phyloP scores from a whole-genome alignment of 1,140 invertebrate genomes.

The Oppia nitens region DNA sequence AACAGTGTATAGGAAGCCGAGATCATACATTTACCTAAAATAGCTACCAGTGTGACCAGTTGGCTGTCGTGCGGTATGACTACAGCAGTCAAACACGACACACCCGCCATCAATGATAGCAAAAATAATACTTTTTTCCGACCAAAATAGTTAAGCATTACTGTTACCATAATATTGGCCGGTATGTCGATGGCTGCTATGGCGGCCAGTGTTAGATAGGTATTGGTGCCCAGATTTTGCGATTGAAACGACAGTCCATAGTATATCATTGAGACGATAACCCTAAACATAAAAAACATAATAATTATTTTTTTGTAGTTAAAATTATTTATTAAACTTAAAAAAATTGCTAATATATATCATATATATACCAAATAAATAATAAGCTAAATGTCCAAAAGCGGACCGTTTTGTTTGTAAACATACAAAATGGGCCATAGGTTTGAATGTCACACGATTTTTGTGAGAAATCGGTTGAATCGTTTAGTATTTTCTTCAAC shows the following conservation, averaged over 20 bases:
- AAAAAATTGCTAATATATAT: too few relatives aligned
- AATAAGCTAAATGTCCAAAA: constrained; percentile 21
- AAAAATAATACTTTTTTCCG: constrained; percentile 34
- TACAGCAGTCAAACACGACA: constrained; percentile 35
- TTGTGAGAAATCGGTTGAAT: background rate
- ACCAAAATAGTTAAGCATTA: constrained; percentile 44
- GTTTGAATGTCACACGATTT: background rate
- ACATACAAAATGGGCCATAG: constrained; percentile 13
- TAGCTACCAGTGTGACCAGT: constrained; percentile 37
- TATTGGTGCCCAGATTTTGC: constrained; percentile 20
- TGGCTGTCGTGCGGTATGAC: constrained; percentile 30
- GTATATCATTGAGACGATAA: constrained; percentile 25
- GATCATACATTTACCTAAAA: constrained; percentile 54
- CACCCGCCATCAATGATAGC: constrained; percentile 37
- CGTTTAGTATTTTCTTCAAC: too few relatives aligned
- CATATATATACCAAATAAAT: constrained; percentile 20
- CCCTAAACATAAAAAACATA: too few relatives aligned
- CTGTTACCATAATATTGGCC: constrained; percentile 26
- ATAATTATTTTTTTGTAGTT: too few relatives aligned
- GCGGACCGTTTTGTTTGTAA: constrained; percentile 17
- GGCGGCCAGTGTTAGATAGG: constrained; percentile 49
- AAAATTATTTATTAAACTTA: too few relatives aligned
- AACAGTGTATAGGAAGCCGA: constrained; percentile 31
- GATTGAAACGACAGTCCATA: constrained; percentile 25
- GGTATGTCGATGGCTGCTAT: constrained; percentile 50